A percentile compares a stretch with the other conserved stretches of the same genome.
phyloP scores from a whole-genome alignment of 2,888 invertebrate species.

The Calephelis perditalis region DNA sequence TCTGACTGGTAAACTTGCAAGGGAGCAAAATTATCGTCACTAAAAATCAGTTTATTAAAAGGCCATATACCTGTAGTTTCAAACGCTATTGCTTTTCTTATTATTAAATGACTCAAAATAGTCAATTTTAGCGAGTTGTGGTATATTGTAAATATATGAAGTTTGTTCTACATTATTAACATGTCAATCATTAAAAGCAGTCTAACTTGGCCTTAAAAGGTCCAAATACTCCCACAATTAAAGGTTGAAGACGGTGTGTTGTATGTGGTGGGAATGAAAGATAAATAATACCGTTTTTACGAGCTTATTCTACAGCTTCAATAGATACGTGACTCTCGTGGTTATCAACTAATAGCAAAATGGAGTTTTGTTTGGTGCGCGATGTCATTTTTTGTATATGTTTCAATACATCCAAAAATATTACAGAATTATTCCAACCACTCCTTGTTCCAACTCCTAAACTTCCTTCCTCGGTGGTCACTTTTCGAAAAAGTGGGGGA shows the following conservation, averaged over 20 bases:
- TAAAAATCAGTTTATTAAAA: neutral
- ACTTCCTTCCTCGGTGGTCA: slow-evolving; percentile 22
- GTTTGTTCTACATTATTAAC: too few relatives aligned
- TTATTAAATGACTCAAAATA: too few relatives aligned
- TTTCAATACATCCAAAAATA: neutral
- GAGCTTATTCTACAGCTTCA: neutral
- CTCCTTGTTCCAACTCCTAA: slow-evolving; percentile 25
- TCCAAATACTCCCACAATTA: too few relatives aligned
- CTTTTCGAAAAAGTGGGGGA: slow-evolving; percentile 29
- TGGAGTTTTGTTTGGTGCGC: slow-evolving; percentile 26
- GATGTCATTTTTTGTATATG: slow-evolving; percentile 13
- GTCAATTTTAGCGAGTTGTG: too few relatives aligned
- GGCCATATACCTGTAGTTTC: too few relatives aligned
- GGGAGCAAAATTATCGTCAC: neutral
- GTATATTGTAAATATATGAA: too few relatives aligned
- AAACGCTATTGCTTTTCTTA: too few relatives aligned
- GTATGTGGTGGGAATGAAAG: too few relatives aligned
- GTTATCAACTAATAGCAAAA: slow-evolving; percentile 28
- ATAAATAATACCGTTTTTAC: too few relatives aligned
- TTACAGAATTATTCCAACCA: slow-evolving; percentile 28
- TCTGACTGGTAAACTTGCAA: neutral
- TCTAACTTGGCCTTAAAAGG: too few relatives aligned
- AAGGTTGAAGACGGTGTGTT: too few relatives aligned
- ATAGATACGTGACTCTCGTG: neutral
- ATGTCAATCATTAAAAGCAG: too few relatives aligned